Evolutionary conservation across 2,888 invertebrate genomes (phyloP).

Genomic region (Ochlodes sylvanus): DNA sequence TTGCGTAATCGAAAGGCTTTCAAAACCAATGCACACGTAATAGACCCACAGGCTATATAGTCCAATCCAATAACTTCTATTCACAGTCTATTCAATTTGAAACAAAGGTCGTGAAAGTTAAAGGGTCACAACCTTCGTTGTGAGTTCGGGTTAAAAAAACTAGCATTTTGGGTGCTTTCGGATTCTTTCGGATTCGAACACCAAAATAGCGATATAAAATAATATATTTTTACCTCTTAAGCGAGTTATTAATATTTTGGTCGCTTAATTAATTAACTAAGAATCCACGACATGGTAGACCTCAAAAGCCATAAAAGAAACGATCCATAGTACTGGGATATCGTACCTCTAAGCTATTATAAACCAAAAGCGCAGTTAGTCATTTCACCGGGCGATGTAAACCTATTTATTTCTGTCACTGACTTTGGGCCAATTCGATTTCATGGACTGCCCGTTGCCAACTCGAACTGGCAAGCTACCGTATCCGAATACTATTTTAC

Average conservation of each 20-base stretch:
- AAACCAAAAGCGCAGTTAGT: constrained; percentile 28
- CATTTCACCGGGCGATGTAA: constrained; percentile 32
- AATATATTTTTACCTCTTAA: too few relatives aligned
- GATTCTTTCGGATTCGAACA: too few relatives aligned
- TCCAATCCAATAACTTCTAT: constrained; percentile 14
- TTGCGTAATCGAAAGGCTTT: constrained; percentile 15
- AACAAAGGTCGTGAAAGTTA: constrained; percentile 21
- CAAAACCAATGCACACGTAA: constrained; percentile 11
- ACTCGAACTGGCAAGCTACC: constrained; percentile 60
- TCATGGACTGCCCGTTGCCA: constrained; percentile 71
- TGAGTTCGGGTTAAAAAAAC: constrained; percentile 6
- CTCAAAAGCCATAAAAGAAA: too few relatives aligned
- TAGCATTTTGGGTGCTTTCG: too few relatives aligned
- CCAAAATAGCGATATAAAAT: too few relatives aligned
- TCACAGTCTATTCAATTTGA: constrained; percentile 23
- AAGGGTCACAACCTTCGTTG: constrained; percentile 11
- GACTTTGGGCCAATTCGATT: constrained; percentile 81
- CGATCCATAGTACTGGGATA: background rate
- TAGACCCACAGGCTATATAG: constrained; percentile 5
- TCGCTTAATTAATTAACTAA: too few relatives aligned
- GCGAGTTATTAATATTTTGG: too few relatives aligned
- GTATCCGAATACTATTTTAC: constrained; percentile 52
- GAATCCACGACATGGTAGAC: too few relatives aligned
- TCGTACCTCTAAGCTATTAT: constrained; percentile 4
- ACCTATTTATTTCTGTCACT: constrained; percentile 74